Percentiles rank a stretch among this genome's conserved stretches.
Evolutionary conservation across 2,888 invertebrate genomes (phyloP).

Genomic region (Nesidiocoris tenuis): DNA sequence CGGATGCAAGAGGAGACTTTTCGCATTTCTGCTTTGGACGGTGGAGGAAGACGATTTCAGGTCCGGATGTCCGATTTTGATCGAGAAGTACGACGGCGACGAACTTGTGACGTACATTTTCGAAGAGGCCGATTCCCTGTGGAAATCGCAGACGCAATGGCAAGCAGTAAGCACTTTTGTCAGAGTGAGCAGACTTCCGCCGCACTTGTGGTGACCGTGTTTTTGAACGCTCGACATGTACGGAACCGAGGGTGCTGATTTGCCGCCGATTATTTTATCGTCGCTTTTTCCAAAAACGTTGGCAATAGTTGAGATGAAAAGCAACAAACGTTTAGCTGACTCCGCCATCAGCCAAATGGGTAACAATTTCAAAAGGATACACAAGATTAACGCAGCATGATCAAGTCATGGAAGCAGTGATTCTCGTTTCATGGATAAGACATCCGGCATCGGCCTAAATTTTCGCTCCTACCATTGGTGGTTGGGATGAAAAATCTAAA

Average conservation of each 20-base stretch:
- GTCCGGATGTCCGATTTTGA: neutral
- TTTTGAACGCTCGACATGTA: slow-evolving; percentile 10
- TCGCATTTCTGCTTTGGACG: neutral
- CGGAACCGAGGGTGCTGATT: neutral
- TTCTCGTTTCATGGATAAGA: no score
- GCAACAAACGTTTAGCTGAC: no score
- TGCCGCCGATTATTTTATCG: slow-evolving; percentile 21
- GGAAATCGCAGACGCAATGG: slow-evolving; percentile 13
- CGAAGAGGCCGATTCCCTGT: no score
- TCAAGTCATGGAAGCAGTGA: no score
- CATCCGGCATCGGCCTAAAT: no score
- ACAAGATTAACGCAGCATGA: no score
- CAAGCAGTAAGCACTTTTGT: neutral
- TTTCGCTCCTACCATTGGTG: no score
- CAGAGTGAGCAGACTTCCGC: neutral
- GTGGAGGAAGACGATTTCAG: neutral
- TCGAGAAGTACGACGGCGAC: neutral
- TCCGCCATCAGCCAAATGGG: no score
- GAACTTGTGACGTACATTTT: no score
- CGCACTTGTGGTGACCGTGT: neutral
- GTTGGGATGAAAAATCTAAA: no score
- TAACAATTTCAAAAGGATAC: no score
- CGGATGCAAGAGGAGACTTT: neutral
- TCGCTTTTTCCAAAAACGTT: neutral
- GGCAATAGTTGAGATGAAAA: no score